Base-by-base conservation (phyloP, 2,113 vertebrate species). In the Nothoprocta pentlandii region DNA sequence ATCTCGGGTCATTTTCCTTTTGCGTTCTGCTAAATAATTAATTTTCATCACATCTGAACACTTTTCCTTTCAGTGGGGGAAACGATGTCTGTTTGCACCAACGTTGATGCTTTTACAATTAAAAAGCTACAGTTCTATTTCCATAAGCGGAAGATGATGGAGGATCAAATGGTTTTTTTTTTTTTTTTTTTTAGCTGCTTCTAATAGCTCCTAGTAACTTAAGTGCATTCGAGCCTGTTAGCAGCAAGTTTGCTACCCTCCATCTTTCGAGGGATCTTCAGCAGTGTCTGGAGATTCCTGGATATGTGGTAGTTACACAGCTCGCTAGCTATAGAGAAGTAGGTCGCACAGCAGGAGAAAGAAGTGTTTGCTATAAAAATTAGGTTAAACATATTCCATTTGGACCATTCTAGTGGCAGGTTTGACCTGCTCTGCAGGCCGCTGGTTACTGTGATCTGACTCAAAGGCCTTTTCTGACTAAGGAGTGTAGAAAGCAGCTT, bases 311-410 rank as follows among this genome's bases (percentile, higher is more conserved):
- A 1, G 28, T 30, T 17, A 36, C 20, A 1, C 8, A 49, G 3
- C 25, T 39, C n/a, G 0, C 6, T 7, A 41, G 0, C 32, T n/a
- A 5, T 12, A 1, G 34, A 61, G n/a, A 19, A 4, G 23, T 15
- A 1, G 26, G 36, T 8, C 17, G 11, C 1, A 7, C 11, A 2
- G 25, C 2, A 3, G 58, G 44, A 36, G 17, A 39, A 56, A 44
- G 30, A 41, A 63, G 9, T 0, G 0, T 87, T 84, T 66, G 41
- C 59, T 4, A 0, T 11, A 34, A 46, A 63, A 47, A 21, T 25
- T 16, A 6, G 44, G 39, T 5, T 44, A 20, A 44, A 5, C 2
- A 16, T 10, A 44, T 51, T 54, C 53, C n/a, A 36, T 51, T 47
- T 25, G 44, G 32, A 22, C 28, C 44, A 36, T 25, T 1, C 25